These are phyloP conservation scores for Drosophila ustulata DNA, from an alignment of 2,888 invertebrate species.

Conservation along the genomic window DNA sequence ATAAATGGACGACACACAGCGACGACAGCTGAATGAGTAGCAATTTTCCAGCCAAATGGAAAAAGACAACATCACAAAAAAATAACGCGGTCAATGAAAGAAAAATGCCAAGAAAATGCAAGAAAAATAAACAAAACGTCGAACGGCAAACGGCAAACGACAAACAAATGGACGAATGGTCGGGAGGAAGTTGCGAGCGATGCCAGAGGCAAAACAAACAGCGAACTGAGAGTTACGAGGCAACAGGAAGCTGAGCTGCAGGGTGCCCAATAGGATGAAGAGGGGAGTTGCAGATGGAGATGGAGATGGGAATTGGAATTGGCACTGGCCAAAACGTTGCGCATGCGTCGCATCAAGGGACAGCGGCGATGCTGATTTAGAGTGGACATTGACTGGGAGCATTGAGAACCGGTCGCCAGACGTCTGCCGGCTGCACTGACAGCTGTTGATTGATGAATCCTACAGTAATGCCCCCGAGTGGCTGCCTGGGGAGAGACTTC, in stretches of 20 bases:
- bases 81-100: conserved; percentile 1
- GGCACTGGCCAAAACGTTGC: conserved; percentile 52
- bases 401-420: conserved; percentile 55
- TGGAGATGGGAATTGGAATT: conserved; percentile 26
- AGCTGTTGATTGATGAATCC: conserved; percentile 80
- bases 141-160: not conserved
- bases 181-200: conserved; percentile 33
- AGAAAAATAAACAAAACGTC: conserved; percentile 17
- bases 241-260: conserved; percentile 66
- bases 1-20: conserved; percentile 46
- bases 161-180: conserved; percentile 21
- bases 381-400: conserved; percentile 34
- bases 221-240: conserved; percentile 26
- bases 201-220: conserved; percentile 34
- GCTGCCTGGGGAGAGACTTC: conserved; percentile 41
- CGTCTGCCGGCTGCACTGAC: conserved; percentile 69
- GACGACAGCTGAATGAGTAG: conserved; percentile 57
- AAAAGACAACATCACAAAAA: not conserved
- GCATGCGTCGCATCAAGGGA: conserved; percentile 63
- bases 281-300: not conserved
- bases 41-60: conserved; percentile 61
- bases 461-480: conserved; percentile 65
- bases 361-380: conserved; percentile 40
- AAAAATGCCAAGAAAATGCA: conserved; percentile 35
- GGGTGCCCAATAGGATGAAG: conserved; percentile 20